Conservation (phyloP, 2,797 vertebrate genomes). For the Tamandua tetradactyla region DNA sequence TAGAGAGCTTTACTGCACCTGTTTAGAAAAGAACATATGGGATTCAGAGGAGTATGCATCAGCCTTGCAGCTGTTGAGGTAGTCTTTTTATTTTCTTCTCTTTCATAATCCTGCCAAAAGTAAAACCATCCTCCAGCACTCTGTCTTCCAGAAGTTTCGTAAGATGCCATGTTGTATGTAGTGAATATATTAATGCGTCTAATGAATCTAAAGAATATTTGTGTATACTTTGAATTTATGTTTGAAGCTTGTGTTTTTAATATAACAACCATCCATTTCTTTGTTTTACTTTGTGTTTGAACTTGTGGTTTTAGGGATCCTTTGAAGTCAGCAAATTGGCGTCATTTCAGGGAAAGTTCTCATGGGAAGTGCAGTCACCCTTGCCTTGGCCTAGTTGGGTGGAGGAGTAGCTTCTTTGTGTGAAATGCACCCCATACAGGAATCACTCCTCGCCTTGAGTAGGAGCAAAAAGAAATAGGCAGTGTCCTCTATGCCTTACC, state of each 20-base stretch:
- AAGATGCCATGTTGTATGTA: constrained; percentile 52
- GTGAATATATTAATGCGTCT: constrained; percentile 63
- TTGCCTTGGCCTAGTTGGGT: not conserved
- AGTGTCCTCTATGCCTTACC: not conserved
- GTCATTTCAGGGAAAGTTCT: not conserved
- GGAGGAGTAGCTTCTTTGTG: not conserved
- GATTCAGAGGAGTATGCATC: constrained; percentile 94
- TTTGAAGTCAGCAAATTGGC: not conserved
- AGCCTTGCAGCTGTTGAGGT: constrained; percentile 94
- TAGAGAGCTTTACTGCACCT: constrained; percentile 94
- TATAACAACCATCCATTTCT: not conserved
- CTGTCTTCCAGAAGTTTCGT: constrained; percentile 56
- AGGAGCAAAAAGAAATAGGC: not conserved
- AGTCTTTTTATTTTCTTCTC: constrained; percentile 73
- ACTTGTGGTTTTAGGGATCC: not conserved
- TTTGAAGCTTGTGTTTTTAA: constrained; percentile 32
- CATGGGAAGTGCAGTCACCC: not conserved
- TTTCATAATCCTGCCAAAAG: constrained; percentile 46
- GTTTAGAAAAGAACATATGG: constrained; percentile 94
- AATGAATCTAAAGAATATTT: not conserved
- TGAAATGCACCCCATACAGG: not conserved
- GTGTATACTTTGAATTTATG: constrained; percentile 44
- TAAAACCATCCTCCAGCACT: constrained; percentile 65
- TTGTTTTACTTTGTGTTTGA: constrained; percentile 30
- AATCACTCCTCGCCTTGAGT: not conserved